Conservation (phyloP, 2,797 vertebrate species). For the Phyllotis vaccarum region DNA sequence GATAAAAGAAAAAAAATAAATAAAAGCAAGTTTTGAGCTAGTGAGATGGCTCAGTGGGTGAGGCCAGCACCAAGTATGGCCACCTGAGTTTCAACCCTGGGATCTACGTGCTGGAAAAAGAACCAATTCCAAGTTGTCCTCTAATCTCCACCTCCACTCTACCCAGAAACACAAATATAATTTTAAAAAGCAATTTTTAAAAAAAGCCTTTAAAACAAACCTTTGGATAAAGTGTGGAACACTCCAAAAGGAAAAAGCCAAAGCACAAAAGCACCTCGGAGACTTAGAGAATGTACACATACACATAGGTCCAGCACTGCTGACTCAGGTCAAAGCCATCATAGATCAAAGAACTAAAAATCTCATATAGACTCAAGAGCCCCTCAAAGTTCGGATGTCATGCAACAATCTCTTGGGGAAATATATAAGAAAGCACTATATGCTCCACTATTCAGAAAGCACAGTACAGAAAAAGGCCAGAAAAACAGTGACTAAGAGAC, state of each 20-base stretch:
- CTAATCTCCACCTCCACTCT: background rate
- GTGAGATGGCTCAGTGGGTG: background rate
- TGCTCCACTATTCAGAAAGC: background rate
- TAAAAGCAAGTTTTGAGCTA: background rate
- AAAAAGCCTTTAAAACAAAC: background rate
- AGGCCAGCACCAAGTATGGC: background rate
- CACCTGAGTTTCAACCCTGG: background rate
- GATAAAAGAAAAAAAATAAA: background rate
- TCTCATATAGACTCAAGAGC: conserved; percentile 63
- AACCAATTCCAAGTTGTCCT: background rate
- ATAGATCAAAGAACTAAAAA: conserved; percentile 52
- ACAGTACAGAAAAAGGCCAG: conserved; percentile 42
- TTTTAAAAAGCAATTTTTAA: background rate
- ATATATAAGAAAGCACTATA: background rate
- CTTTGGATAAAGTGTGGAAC: background rate
- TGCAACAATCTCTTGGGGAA: conserved; percentile 38
- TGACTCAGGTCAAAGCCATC: background rate
- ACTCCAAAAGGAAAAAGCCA: background rate
- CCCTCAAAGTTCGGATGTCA: conserved; percentile 4
- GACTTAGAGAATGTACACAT: background rate
- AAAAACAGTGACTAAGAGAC: conserved; percentile 64
- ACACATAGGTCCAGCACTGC: background rate
- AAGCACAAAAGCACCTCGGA: background rate
- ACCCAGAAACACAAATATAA: background rate
- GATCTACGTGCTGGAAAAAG: background rate